phyloP scores from a whole-genome alignment of 23 tunicate species.

The Corella eumyota region DNA sequence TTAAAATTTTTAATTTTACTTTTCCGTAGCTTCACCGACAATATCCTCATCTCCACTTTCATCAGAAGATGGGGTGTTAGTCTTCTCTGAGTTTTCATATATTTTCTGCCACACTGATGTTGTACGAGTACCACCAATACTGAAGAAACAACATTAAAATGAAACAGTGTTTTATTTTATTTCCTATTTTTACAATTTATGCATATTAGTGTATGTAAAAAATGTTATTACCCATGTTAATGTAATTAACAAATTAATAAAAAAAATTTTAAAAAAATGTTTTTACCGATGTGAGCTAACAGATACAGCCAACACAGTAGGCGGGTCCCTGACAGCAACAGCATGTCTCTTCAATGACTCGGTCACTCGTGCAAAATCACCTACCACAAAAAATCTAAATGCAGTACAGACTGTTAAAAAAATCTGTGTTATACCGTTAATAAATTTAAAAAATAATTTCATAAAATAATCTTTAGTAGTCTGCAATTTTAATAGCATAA shows the following conservation, averaged over 20 bases:
- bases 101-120: conserved; percentile 55
- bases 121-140: conserved; percentile 9
- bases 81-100: conserved; percentile 26
- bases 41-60: background rate
- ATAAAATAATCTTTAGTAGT: too few relatives aligned
- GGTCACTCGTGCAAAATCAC: conserved; percentile 31
- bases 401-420: too few relatives aligned
- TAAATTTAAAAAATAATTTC: too few relatives aligned
- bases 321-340: conserved; percentile 65
- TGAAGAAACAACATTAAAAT: conserved; percentile 2
- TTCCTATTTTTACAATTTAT: too few relatives aligned
- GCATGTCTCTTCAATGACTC: conserved; percentile 78
- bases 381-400: conserved; percentile 36
- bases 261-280: background rate
- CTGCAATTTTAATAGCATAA: too few relatives aligned
- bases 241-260: background rate
- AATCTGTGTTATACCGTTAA: too few relatives aligned
- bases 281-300: conserved; percentile 42
- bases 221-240: background rate
- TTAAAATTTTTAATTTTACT: too few relatives aligned
- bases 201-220: background rate
- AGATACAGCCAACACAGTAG: conserved; percentile 41
- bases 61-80: conserved; percentile 3
- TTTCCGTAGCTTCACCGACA: conserved; percentile 8
- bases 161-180: background rate